Conservation (phyloP, 2,888 invertebrate species). For the Dryocosmus kuriphilus region DNA sequence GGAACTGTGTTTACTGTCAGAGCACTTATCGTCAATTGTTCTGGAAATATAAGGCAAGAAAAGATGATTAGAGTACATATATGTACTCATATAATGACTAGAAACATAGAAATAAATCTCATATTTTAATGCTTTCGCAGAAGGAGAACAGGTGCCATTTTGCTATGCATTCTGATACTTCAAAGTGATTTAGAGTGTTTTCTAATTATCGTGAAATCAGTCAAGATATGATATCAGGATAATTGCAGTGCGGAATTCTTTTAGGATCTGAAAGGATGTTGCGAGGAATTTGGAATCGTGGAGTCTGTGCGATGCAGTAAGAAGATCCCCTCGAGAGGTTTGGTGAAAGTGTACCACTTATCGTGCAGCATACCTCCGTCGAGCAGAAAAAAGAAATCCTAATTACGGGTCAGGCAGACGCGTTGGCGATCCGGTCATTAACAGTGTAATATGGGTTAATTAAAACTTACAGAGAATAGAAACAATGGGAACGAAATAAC, state of each 20-base stretch:
- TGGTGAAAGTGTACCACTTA: constrained; percentile 65
- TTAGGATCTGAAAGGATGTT: neutral
- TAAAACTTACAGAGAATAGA: constrained; percentile 46
- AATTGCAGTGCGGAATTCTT: constrained; percentile 13
- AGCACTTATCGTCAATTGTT: constrained; percentile 20
- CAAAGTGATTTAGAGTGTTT: constrained; percentile 15
- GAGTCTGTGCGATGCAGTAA: constrained; percentile 26
- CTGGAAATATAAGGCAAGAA: constrained; percentile 1
- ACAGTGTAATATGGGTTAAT: constrained; percentile 57
- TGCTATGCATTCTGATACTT: neutral
- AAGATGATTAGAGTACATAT: neutral
- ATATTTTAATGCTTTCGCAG: constrained; percentile 4
- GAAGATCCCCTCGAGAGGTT: constrained; percentile 36
- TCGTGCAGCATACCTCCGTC: constrained; percentile 50
- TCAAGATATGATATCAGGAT: constrained; percentile 26
- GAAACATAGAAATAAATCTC: constrained; percentile 17
- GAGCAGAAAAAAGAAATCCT: constrained; percentile 54
- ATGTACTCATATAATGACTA: neutral
- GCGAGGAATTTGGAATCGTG: constrained; percentile 39
- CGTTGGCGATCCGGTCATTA: constrained; percentile 53
- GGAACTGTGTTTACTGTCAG: constrained; percentile 9
- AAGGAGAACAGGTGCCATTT: constrained; percentile 27
- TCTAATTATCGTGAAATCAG: constrained; percentile 22
- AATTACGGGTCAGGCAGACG: constrained; percentile 50
- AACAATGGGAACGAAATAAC: constrained; percentile 31